Percentiles rank a stretch among this genome's conserved stretches.
Conservation (phyloP, 1,140 invertebrate species). For the Microplitis demolitor region DNA sequence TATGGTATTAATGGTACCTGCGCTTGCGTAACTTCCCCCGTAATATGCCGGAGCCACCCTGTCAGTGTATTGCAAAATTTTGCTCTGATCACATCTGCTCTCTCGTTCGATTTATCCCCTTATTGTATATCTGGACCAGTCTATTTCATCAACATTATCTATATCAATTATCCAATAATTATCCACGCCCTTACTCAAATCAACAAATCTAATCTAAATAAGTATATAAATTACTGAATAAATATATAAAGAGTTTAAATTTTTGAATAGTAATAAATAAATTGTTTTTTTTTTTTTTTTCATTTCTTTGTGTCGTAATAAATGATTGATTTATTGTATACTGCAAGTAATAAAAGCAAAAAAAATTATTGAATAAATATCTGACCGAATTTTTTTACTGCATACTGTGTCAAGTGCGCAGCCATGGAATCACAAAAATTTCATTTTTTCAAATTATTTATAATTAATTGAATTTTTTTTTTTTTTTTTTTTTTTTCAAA, state of each 20-base stretch:
- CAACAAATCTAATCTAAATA: neutral
- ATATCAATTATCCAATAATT: neutral
- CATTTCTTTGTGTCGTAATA: no score
- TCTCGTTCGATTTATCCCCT: neutral
- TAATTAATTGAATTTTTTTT: no score
- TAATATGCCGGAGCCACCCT: conserved; percentile 1
- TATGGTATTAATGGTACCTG: neutral
- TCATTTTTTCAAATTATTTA: no score
- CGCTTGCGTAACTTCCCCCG: conserved; percentile 28
- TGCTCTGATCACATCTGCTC: conserved; percentile 17
- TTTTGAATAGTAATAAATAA: no score
- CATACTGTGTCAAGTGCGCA: conserved; percentile 1
- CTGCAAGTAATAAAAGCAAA: no score
- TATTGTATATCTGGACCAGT: neutral
- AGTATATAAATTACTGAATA: no score
- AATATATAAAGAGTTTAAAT: no score
- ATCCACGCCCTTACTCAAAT: neutral
- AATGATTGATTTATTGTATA: no score
- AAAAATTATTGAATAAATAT: no score
- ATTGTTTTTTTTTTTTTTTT: no score
- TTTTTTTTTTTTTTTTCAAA: no score
- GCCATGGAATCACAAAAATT: conserved; percentile 18
- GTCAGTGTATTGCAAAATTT: conserved; percentile 33
- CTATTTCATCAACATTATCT: neutral
- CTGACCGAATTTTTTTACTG: conserved; percentile 18